These are phyloP conservation scores for Sialis fuliginosa DNA, from an alignment of 2,888 invertebrate species.

Conservation along the genomic window DNA sequence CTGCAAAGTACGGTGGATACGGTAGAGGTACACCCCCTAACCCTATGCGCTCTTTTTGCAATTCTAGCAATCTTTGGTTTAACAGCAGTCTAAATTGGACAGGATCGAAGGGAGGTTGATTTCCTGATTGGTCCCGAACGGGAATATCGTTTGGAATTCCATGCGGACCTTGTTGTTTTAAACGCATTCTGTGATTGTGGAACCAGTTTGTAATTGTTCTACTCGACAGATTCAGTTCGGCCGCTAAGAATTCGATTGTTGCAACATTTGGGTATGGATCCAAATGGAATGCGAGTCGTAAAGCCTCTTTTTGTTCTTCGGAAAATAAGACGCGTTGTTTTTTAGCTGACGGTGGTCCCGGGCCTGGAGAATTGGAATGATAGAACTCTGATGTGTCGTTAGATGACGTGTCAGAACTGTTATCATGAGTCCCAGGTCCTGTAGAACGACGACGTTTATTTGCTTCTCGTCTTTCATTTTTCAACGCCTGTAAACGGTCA, in stretches of 20 bases:
- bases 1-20: constrained; percentile 62
- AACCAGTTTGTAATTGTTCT: constrained; percentile 99
- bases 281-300: constrained; percentile 81
- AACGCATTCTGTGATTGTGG: constrained; percentile 97
- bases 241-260: constrained; percentile 88
- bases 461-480: constrained; percentile 80
- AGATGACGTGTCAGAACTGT: constrained; percentile 74
- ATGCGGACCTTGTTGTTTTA: constrained; percentile 75
- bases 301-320: constrained; percentile 94
- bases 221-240: constrained; percentile 77
- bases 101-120: constrained; percentile 68
- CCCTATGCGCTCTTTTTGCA: constrained; percentile 72
- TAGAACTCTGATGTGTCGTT: constrained; percentile 81
- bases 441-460: constrained; percentile 76
- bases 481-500: constrained; percentile 77
- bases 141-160: constrained; percentile 53
- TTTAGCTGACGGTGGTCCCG: constrained; percentile 71
- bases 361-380: constrained; percentile 64
- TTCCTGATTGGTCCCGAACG: constrained; percentile 50
- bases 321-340: constrained; percentile 93
- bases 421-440: constrained; percentile 66
- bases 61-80: constrained; percentile 73
- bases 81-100: constrained; percentile 78
- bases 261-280: constrained; percentile 96
- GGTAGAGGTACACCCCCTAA: constrained; percentile 57